Percentiles rank a stretch among this genome's conserved stretches.
These are phyloP conservation scores for Pocillopora verrucosa DNA, from an alignment of 64 coral and sea anemone genomes.

Conservation along the genomic window DNA sequence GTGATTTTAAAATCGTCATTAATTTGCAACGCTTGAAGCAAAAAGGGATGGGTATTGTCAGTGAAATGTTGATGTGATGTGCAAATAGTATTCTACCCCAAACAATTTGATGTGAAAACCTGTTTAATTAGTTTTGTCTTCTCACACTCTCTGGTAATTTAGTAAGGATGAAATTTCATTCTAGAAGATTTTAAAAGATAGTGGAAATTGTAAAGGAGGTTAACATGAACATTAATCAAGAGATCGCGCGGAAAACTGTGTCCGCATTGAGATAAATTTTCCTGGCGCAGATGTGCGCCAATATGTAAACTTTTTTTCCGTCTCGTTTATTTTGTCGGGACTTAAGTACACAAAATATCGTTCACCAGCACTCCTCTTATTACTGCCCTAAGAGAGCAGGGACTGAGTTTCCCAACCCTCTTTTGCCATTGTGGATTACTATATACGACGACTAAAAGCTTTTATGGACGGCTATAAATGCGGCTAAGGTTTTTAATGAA, in stretches of 20 bases:
- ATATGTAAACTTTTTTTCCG: not conserved
- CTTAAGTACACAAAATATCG: not conserved
- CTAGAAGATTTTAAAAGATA: not conserved
- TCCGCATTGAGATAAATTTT: not conserved
- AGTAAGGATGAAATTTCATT: not conserved
- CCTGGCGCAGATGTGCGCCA: not conserved
- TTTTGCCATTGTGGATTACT: no score
- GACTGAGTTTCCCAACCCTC: not conserved
- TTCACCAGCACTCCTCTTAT: not conserved
- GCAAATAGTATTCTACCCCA: not conserved
- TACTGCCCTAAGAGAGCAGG: not conserved
- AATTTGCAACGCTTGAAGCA: not conserved
- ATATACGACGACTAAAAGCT: no score
- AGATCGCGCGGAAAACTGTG: not conserved
- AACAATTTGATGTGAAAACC: not conserved
- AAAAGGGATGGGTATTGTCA: no score
- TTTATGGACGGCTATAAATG: no score
- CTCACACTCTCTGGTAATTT: conserved; percentile 13
- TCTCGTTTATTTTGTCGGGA: not conserved
- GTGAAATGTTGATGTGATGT: not conserved
- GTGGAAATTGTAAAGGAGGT: not conserved
- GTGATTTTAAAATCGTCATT: not conserved
- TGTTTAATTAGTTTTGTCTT: conserved; percentile 4
- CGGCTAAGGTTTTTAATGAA: no score
- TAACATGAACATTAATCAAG: not conserved